Conservation (phyloP, 2,113 vertebrate genomes). For the Protobothrops flavoviridis region DNA sequence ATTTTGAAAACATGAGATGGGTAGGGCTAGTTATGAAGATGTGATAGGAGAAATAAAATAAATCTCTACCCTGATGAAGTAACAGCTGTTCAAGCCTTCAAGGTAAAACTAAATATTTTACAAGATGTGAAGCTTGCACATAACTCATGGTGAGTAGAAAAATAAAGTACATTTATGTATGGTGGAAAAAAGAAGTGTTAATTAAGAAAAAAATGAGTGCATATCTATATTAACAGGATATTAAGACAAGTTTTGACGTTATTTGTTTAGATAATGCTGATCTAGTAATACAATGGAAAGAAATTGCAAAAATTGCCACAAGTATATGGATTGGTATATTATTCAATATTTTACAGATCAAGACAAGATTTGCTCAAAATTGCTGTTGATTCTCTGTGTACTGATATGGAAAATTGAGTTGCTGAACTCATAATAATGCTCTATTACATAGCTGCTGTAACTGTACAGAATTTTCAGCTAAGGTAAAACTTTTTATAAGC, state of each 20-base stretch:
- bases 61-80: slow-evolving; percentile 21
- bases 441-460: not conserved
- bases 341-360: not conserved
- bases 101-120: slow-evolving; percentile 51
- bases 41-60: slow-evolving; percentile 27
- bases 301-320: not conserved
- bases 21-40: not conserved
- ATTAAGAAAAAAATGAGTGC: not conserved
- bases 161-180: slow-evolving; percentile 21
- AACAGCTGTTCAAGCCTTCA: slow-evolving; percentile 43
- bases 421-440: not conserved
- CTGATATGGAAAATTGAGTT: not conserved
- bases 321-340: not conserved
- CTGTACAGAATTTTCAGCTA: not conserved
- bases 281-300: not conserved
- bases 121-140: slow-evolving; percentile 13
- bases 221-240: slow-evolving; percentile 1
- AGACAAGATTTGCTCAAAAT: not conserved
- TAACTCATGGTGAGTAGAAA: not conserved
- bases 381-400: not conserved
- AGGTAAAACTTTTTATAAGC: not conserved
- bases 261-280: not conserved
- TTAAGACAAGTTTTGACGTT: not conserved
- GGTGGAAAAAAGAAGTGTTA: not conserved
- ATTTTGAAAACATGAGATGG: not conserved